Base-by-base conservation (phyloP, 2,888 invertebrate genomes). In the Scaptomyza parva region DNA sequence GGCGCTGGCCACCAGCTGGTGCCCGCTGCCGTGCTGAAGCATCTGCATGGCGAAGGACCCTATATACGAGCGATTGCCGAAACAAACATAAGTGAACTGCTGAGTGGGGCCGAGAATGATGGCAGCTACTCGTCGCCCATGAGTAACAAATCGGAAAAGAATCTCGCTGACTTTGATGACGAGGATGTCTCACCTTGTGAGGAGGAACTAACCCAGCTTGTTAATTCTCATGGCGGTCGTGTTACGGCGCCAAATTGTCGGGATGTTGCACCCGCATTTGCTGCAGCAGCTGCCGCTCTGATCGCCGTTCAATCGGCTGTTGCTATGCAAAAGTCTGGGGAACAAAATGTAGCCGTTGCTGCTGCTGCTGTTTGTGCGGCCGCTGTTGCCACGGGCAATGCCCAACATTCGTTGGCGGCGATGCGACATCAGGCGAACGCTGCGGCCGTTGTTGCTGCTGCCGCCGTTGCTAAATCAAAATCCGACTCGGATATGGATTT, bases 101-200 rank as follows among this genome's bases (percentile, higher is more conserved):
- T 92, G 6, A 94, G 93, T 72, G 94, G 94, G 0, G 95, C 94
- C 55, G 95, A 95, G 79, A 95, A 95, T 59, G 95, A 95, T 85
- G 97, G 97, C n/a, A 97, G 97, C 88, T 97, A 97, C 80, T 97
- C 97, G n/a, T 97, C 97, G 0, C 94, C 96, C 30, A 95, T 97
- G 93, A 97, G 97, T 69, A 97, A 96, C 80, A 97, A 98, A 92
- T 97, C 97, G 2, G 97, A 97, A 86, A 97, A 98, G 79, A 98
- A 98, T 91, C 95, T 98, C 94, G 97, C 97, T 0, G 98, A 98
- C 91, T 96, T 98, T 87, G 98, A 98, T 87, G 98, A 97, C 5
- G 98, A 97, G 3, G 96, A 96, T 86, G 97, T 97, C 87, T 97
- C 97, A 8, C 96, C 95, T 0, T 96, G 97, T 89, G 97, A 97